Evolutionary conservation across 2,888 invertebrate genomes (phyloP).

Genomic region (Gymnoscelis rufifasciata): DNA sequence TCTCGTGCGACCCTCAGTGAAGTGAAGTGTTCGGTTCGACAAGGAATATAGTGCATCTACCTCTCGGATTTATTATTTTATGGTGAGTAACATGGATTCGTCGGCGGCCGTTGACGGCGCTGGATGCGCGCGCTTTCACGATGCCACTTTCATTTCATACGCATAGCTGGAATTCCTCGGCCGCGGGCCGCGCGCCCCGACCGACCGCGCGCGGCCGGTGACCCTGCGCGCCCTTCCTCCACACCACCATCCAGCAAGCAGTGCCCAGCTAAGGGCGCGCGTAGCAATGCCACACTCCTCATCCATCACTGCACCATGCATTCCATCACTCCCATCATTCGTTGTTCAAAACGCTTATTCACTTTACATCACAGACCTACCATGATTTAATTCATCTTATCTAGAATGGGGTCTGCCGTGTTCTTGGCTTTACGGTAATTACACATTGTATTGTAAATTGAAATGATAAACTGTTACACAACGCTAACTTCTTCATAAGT

Average conservation of each 20-base stretch:
- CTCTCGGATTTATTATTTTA: conserved; percentile 72
- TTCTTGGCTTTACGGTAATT: conserved; percentile 1
- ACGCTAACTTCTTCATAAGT: neutral
- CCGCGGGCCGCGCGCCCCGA: conserved; percentile 64
- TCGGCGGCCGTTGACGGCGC: conserved; percentile 48
- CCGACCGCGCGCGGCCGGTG: conserved; percentile 72
- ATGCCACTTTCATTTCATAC: conserved; percentile 79
- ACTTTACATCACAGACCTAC: conserved; percentile 5
- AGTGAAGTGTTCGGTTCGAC: conserved; percentile 74
- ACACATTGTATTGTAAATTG: neutral
- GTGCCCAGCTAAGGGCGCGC: conserved; percentile 33
- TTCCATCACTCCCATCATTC: conserved; percentile 6
- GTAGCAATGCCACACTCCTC: conserved; percentile 3
- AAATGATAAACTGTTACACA: neutral
- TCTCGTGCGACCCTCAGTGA: conserved; percentile 62
- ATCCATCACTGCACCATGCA: conserved; percentile 8
- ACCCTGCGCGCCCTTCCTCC: conserved; percentile 78
- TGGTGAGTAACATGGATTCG: conserved; percentile 61
- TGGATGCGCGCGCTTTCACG: conserved; percentile 78
- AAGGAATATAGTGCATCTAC: conserved; percentile 57
- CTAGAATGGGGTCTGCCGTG: neutral
- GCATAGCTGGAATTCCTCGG: conserved; percentile 76
- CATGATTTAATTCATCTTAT: conserved; percentile 5
- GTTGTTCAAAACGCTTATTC: conserved; percentile 2
- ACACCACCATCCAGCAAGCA: conserved; percentile 46